A percentile compares a stretch with the other conserved stretches of the same genome.
Conservation (phyloP, 2,888 invertebrate species). For the Calephelis perditalis region DNA sequence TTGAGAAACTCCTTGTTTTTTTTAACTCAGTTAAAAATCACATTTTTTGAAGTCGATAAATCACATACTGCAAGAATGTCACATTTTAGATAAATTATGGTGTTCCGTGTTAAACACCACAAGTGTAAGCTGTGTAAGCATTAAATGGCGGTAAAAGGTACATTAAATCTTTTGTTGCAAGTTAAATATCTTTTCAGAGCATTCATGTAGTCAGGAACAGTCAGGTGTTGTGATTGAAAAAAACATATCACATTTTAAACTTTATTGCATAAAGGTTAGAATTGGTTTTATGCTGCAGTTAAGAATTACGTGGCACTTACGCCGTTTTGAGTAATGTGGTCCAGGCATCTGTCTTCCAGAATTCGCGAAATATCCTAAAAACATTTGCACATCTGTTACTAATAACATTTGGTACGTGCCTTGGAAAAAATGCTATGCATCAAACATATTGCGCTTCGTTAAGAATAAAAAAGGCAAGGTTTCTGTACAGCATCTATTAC, state of each 20-base stretch:
- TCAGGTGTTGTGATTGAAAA: conserved; percentile 2
- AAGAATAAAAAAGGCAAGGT: too few relatives aligned
- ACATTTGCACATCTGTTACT: conserved; percentile 57
- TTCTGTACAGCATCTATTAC: too few relatives aligned
- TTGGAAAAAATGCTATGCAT: conserved; percentile 36
- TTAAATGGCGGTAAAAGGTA: conserved; percentile 27
- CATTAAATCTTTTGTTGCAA: conserved; percentile 31
- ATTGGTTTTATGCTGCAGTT: not conserved
- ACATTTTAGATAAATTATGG: conserved; percentile 7
- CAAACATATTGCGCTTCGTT: not conserved
- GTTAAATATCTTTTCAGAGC: conserved; percentile 18
- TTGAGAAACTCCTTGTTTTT: too few relatives aligned
- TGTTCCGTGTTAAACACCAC: not conserved
- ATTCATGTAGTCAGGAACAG: conserved; percentile 21
- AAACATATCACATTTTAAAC: not conserved
- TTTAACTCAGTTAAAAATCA: too few relatives aligned
- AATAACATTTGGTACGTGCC: conserved; percentile 71
- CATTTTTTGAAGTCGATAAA: not conserved
- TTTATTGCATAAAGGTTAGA: not conserved
- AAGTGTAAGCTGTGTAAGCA: conserved; percentile 21
- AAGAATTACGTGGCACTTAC: not conserved
- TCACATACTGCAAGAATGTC: not conserved
- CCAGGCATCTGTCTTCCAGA: conserved; percentile 34
- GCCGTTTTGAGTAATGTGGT: not conserved
- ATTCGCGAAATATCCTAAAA: conserved; percentile 61